These are phyloP conservation scores for Cosmia trapezina DNA, from an alignment of 2,888 invertebrate genomes.

Conservation along the genomic window DNA sequence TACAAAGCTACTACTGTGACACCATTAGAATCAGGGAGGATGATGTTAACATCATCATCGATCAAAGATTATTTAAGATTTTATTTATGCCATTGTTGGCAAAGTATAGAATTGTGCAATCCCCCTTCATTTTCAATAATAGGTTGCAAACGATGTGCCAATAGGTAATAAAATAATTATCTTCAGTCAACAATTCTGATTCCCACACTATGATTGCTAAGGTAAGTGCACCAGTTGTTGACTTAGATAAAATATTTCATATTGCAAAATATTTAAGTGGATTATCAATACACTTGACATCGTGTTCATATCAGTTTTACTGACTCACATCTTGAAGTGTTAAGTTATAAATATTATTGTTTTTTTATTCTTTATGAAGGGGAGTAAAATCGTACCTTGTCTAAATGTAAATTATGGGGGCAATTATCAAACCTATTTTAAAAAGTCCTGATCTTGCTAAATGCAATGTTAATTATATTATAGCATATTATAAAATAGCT, in stretches of 20 bases:
- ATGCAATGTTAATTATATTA: not conserved
- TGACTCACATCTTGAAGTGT: slow-evolving; percentile 66
- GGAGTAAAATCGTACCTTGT: not conserved
- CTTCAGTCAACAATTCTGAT: slow-evolving; percentile 55
- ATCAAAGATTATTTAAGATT: not conserved
- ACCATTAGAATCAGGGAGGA: too few relatives aligned
- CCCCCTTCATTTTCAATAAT: slow-evolving; percentile 3
- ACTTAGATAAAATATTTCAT: slow-evolving; percentile 69
- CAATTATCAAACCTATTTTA: not conserved
- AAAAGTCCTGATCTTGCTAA: not conserved
- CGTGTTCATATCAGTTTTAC: slow-evolving; percentile 59
- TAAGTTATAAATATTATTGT: slow-evolving; percentile 60
- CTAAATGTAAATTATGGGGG: not conserved
- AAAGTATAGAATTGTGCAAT: not conserved
- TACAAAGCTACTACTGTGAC: too few relatives aligned
- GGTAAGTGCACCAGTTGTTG: slow-evolving; percentile 65
- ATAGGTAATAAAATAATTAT: slow-evolving; percentile 59
- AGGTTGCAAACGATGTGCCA: slow-evolving; percentile 27
- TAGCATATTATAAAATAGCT: not conserved
- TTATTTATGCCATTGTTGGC: not conserved
- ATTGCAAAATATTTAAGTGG: slow-evolving; percentile 77
- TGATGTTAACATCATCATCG: too few relatives aligned
- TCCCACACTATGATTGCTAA: slow-evolving; percentile 67
- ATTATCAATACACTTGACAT: slow-evolving; percentile 76
- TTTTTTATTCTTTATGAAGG: slow-evolving; percentile 30